Evolutionary conservation across 1,140 invertebrate species (phyloP).

Genomic region (Drosophila quadrilineata): DNA sequence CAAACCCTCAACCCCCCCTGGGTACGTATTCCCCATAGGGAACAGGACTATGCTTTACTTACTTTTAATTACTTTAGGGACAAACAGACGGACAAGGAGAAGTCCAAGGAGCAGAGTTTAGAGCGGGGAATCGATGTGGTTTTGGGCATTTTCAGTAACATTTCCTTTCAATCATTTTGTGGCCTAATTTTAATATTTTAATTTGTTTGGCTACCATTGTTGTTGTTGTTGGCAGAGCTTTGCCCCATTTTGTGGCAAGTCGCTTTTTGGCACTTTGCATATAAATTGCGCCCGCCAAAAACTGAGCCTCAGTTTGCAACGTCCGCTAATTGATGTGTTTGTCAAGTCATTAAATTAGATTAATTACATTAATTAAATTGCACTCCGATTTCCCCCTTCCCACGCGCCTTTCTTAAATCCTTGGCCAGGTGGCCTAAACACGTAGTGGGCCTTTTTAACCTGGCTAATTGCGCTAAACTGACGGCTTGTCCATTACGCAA

Average conservation of each 20-base stretch:
- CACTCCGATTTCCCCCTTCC: not conserved
- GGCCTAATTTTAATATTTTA: constrained; percentile 81
- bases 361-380: constrained; percentile 80
- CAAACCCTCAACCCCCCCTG: constrained; percentile 8
- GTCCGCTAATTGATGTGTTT: constrained; percentile 78
- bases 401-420: constrained; percentile 8
- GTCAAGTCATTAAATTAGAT: constrained; percentile 81
- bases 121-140: too few species aligned
- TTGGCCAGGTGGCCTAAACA: not conserved
- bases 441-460: constrained; percentile 32
- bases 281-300: constrained; percentile 65
- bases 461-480: constrained; percentile 57
- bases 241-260: constrained; percentile 47
- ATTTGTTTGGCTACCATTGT: constrained; percentile 59
- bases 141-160: constrained; percentile 41
- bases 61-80: constrained; percentile 78
- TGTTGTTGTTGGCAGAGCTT: constrained; percentile 18
- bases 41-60: constrained; percentile 60
- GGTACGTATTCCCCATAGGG: not conserved
- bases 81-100: constrained; percentile 53
- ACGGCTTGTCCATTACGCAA: constrained; percentile 35
- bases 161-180: constrained; percentile 79
- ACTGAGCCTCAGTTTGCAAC: constrained; percentile 16
- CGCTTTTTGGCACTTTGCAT: constrained; percentile 69
- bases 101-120: constrained; percentile 8